Base-by-base conservation (phyloP, 64 coral and sea anemone genomes). In the Stylophora pistillata region DNA sequence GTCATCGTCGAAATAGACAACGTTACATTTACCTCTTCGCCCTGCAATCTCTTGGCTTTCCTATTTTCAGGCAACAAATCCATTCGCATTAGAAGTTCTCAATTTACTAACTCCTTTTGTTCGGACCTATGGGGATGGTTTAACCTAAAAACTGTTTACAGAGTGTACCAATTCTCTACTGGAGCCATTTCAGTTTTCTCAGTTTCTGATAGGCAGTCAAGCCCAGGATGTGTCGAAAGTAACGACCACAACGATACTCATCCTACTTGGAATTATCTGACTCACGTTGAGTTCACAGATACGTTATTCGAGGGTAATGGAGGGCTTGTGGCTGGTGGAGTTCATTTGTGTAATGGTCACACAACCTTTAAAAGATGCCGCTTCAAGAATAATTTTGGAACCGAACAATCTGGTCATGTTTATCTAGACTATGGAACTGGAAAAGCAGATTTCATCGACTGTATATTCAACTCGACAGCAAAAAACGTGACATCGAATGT, bases 371-470 rank as follows among this genome's bases (percentile, higher is more conserved):
- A 15, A 4, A 77, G 78, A 37, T 88, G 76, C 57, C 13, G 25
- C 10, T 93, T 93, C 33, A 88, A 78, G 53, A 21, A 93, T 55
- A 93, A 78, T 68, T 88, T 74, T 56, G 64, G 78, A 15, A 14
- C 33, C 4, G 53, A 57, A 11, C 13, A 71, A 23, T 77, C 86
- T 4, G 85, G 58, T 3, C 69, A 61, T 32, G 57, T 93, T 15
- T 74, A 56, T 30, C 16, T 82, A 20, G 78, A 30, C 82, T 21
- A 83, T 58, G 91, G 86, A 25, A 88, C 16, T 9, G 77, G 74
- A 11, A 54, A 78, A 17, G 32, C 83, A 27, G 30, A 55, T 1
- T 62, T 93, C 47, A 5, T 23, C 3, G 73, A 75, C 23, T 80
- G 77, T 23, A 37, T 12, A 9, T 92, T 92, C 12, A 34, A 70